Evolutionary conservation across 1,140 invertebrate species (phyloP).

Genomic region (Platyscapa corneri): DNA sequence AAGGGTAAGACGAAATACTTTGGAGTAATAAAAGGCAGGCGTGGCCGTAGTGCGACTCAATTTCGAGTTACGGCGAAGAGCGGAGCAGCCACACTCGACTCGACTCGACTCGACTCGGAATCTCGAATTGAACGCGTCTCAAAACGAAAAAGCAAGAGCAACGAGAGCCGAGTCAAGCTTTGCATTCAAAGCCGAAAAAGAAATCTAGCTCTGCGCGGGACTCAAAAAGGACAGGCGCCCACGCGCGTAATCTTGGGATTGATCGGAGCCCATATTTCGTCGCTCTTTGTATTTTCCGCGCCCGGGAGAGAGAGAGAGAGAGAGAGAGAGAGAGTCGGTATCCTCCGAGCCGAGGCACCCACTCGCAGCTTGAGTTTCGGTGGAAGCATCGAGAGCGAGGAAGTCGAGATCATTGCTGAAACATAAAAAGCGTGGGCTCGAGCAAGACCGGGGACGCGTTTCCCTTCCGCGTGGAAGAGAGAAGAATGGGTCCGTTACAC

Average conservation of each 20-base stretch:
- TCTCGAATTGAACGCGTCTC: not conserved
- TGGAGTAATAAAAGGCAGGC: too few species aligned
- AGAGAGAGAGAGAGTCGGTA: too few species aligned
- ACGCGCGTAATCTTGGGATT: not conserved
- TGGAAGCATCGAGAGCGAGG: not conserved
- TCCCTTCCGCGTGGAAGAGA: not conserved
- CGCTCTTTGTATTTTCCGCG: not conserved
- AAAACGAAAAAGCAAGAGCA: not conserved
- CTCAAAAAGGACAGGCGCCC: not conserved
- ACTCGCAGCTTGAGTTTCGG: not conserved
- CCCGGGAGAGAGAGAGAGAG: not conserved
- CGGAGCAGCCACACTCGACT: too few species aligned
- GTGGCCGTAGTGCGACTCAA: too few species aligned
- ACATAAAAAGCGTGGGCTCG: too few species aligned
- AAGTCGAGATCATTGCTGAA: not conserved
- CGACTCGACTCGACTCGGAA: too few species aligned
- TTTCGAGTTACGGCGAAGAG: too few species aligned
- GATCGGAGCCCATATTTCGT: not conserved
- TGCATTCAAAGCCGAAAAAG: not conserved
- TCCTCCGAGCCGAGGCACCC: too few species aligned
- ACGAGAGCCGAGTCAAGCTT: not conserved
- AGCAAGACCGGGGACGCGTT: not conserved
- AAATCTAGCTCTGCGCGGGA: not conserved
- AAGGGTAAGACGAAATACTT: too few species aligned
- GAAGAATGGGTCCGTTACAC: not conserved